Conservation (phyloP, 2,797 vertebrate genomes). For the Martes flavigula region DNA sequence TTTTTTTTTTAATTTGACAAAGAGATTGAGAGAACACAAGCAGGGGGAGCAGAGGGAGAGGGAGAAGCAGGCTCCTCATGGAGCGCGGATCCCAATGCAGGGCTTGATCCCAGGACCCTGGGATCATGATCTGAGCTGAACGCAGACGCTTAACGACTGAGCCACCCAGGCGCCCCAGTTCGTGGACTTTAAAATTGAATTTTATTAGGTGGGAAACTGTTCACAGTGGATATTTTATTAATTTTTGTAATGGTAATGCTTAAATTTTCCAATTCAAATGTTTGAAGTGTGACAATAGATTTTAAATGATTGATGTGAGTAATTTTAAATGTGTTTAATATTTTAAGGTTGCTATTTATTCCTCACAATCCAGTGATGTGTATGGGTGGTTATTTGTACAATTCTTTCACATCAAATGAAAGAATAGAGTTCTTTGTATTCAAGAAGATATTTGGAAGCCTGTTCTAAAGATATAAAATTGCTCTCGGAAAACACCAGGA, state of each 20-base stretch:
- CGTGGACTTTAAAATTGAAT: background rate
- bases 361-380: constrained; percentile 45
- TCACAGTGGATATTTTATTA: constrained; percentile 11
- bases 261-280: constrained; percentile 57
- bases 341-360: constrained; percentile 67
- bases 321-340: constrained; percentile 69
- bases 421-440: constrained; percentile 71
- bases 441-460: constrained; percentile 62
- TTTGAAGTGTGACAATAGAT: constrained; percentile 53
- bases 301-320: constrained; percentile 59
- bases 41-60: no score
- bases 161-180: background rate
- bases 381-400: constrained; percentile 54
- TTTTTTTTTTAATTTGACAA: no score
- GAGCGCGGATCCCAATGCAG: no score
- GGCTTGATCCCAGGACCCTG: no score
- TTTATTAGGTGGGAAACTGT: background rate
- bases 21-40: no score
- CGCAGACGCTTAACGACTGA: no score
- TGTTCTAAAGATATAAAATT: constrained; percentile 68
- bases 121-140: no score
- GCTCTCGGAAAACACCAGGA: constrained; percentile 55
- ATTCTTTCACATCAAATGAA: background rate
- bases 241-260: constrained; percentile 37
- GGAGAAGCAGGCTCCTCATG: no score